Base-by-base conservation (phyloP, 1,140 invertebrate genomes). In the Ceratina japonica region DNA sequence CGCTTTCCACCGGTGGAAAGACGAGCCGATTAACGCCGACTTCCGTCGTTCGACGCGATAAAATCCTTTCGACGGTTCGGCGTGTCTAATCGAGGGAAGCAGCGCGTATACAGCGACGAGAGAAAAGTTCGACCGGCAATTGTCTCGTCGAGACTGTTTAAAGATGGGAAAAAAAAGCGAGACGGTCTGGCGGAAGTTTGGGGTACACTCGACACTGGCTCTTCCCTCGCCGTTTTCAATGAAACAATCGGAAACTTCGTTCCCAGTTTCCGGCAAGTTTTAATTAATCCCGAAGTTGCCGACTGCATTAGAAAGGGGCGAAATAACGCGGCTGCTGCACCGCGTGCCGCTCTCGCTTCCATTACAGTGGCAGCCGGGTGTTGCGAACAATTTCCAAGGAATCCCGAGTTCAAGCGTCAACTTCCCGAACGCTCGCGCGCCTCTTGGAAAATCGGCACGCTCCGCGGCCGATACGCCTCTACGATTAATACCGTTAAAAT, bases 281-380 rank as follows among this genome's bases (percentile, higher is more conserved):
- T 77, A 77, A 77, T 77, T 77, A 77, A 62, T 71, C 18, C n/a
- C 56, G 1, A 71, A 77, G 75, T 77, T 79, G 7, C 15, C 69
- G 15, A 27, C 51, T 62, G 75, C 22, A 54, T 72, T 49, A 62
- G 58, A 44, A 7, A 22, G 13, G 27, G 18, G 51, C 49, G 31
- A 49, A 58, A 22, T 44, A 10, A 22, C 52, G 64, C 37, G 22
- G 61, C 1, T 37, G 18, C 52, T 15, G 16, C 13, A 3, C 15
- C 1, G 5, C 15, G 5, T 37, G 20, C 37, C 37, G 37, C 37
- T 18, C n/a, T 18, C 37, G 16, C 13, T 61, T 70, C 24, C 27
- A 63, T 71, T 63, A 63, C 44, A 52, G 31, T 52, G 49, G 22
- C 66, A 24, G 24, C 63, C 15, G 68, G 31, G 58, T 54, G 69